Conservation (phyloP, 2,113 vertebrate species). For the Ardeotis arabs region DNA sequence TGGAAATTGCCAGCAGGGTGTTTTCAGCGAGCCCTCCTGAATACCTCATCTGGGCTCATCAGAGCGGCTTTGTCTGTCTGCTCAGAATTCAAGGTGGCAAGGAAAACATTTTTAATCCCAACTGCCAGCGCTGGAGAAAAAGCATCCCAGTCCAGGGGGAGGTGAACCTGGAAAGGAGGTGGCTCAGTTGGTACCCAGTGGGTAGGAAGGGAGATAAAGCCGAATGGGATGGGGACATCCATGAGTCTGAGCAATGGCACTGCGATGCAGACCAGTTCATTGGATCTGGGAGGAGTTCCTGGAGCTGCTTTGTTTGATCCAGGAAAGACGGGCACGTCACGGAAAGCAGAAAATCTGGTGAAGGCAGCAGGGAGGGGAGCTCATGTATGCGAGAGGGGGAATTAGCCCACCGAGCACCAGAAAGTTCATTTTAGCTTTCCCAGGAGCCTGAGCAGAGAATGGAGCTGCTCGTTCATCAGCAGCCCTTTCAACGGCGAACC, state of each 20-base stretch:
- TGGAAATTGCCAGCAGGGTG: neutral
- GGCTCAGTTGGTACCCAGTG: accelerated
- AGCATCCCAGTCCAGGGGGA: neutral
- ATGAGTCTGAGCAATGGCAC: neutral
- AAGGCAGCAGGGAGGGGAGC: neutral
- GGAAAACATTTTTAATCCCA: neutral
- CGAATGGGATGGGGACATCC: neutral
- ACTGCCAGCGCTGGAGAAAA: neutral
- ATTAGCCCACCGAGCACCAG: neutral
- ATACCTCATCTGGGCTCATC: neutral
- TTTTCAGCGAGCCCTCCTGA: neutral
- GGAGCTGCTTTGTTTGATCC: neutral
- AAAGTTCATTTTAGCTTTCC: neutral
- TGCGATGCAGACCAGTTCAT: neutral
- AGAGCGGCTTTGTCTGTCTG: neutral
- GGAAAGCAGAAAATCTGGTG: neutral
- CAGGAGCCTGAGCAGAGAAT: neutral
- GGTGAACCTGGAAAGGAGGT: accelerated
- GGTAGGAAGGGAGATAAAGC: neutral
- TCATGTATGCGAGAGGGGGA: accelerated
- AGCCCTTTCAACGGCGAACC: neutral
- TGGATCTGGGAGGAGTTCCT: neutral
- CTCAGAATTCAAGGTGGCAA: neutral
- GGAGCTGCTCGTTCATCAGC: neutral
- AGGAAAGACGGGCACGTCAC: neutral